Evolutionary conservation across 2,888 invertebrate species (phyloP).

Genomic region (Cephus nigrinus): DNA sequence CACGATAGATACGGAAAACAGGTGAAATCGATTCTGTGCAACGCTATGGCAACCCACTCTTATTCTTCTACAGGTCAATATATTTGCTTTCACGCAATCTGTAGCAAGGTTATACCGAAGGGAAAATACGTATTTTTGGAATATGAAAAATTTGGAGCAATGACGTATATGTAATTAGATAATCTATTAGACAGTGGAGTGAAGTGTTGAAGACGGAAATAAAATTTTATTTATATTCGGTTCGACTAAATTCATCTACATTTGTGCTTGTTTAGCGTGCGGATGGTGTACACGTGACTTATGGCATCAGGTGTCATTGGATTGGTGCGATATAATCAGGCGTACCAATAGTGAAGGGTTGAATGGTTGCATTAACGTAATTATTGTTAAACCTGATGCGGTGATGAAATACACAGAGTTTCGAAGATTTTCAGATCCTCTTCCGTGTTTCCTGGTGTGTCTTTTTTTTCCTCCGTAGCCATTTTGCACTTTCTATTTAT

Average conservation of each 20-base stretch:
- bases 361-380: background rate
- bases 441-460: conserved; percentile 66
- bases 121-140: background rate
- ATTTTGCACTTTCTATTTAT: conserved; percentile 21
- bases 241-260: background rate
- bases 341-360: background rate
- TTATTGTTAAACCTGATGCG: conserved; percentile 67
- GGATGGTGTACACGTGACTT: background rate
- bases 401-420: conserved; percentile 72
- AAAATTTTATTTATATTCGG: background rate
- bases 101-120: background rate
- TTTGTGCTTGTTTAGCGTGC: background rate
- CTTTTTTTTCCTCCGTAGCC: conserved; percentile 44
- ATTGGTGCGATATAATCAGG: background rate
- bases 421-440: conserved; percentile 84
- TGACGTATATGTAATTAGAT: background rate
- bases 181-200: background rate
- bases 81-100: conserved; percentile 24
- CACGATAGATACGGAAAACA: conserved; percentile 13
- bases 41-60: conserved; percentile 57
- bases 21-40: conserved; percentile 50
- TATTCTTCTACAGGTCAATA: conserved; percentile 49
- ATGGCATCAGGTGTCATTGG: background rate
- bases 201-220: background rate
- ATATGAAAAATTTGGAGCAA: too few relatives aligned